These are phyloP conservation scores for Drosophila nr. perissopoda DNA, from an alignment of 2,888 invertebrate species.

Conservation along the genomic window DNA sequence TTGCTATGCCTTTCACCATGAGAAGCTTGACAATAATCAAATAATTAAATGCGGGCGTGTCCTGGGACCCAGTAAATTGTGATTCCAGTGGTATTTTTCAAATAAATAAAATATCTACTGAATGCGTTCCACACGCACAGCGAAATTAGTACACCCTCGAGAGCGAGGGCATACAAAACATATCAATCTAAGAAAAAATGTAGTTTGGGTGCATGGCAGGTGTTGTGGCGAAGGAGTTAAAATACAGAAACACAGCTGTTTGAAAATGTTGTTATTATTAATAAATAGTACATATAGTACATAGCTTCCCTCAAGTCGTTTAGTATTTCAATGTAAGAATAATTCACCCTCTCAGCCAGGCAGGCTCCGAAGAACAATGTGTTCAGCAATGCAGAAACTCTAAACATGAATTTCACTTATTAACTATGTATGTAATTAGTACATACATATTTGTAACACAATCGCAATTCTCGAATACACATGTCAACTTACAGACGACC, in stretches of 20 bases:
- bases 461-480: background rate
- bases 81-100: background rate
- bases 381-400: background rate
- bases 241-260: background rate
- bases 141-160: background rate
- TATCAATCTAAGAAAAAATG: background rate
- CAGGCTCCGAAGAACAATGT: background rate
- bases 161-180: background rate
- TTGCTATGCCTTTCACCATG: background rate
- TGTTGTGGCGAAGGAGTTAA: background rate
- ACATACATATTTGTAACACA: background rate
- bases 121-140: background rate
- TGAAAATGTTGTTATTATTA: background rate
- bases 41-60: background rate
- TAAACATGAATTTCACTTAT: background rate
- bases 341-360: background rate
- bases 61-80: background rate
- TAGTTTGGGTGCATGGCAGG: background rate
- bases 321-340: background rate
- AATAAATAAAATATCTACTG: background rate
- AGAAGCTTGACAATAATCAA: background rate
- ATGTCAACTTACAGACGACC: background rate
- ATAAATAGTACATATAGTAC: background rate
- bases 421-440: constrained; percentile 2
- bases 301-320: background rate